Conservation (phyloP, 2,113 vertebrate genomes). For the Alectura lathami region DNA sequence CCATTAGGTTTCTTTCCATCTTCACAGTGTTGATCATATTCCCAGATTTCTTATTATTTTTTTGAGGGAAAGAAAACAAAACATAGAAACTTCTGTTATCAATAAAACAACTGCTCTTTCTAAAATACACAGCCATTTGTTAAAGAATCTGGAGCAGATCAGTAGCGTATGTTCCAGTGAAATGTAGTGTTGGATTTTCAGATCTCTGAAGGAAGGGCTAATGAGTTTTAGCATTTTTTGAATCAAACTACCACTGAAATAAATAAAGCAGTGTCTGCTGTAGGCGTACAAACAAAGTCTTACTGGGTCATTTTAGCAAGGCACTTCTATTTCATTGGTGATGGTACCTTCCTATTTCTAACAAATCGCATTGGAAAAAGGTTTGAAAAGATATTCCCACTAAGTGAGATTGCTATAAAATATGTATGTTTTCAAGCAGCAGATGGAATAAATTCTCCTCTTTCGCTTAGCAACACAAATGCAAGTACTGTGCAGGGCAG, state of each 20-base stretch:
- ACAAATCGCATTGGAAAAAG: conserved; percentile 38
- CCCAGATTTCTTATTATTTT: neutral
- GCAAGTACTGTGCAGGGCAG: neutral
- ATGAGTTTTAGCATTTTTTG: neutral
- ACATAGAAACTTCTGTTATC: neutral
- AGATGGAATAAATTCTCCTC: conserved; percentile 7
- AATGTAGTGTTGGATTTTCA: neutral
- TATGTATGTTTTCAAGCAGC: conserved; percentile 14
- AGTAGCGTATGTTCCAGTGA: neutral
- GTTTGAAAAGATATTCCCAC: conserved; percentile 2
- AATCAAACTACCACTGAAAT: neutral
- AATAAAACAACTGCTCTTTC: neutral
- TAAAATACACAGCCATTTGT: neutral
- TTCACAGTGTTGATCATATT: neutral
- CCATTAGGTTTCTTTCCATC: neutral
- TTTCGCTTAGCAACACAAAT: neutral
- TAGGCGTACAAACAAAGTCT: conserved; percentile 9
- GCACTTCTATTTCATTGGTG: neutral
- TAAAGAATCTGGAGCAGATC: neutral
- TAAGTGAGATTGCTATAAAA: conserved; percentile 48
- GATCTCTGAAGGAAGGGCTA: neutral
- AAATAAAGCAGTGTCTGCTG: neutral
- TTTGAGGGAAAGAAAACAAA: neutral
- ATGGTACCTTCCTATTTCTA: conserved; percentile 17
- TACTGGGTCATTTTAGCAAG: neutral